Percentiles rank a stretch among this genome's conserved stretches.
Conservation (phyloP, 2,888 invertebrate genomes). For the Xylocampa areola region DNA sequence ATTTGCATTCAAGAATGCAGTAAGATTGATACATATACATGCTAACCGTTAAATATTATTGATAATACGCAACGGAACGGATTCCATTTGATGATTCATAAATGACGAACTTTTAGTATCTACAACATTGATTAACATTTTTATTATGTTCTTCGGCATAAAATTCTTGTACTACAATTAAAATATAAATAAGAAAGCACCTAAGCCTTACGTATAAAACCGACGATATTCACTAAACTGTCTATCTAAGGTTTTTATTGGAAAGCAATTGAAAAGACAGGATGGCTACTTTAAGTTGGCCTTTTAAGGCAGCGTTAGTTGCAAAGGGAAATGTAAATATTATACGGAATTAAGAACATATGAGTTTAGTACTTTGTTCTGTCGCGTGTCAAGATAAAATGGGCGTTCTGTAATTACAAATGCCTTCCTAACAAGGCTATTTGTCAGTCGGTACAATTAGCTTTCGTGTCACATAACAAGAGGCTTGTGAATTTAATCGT, state of each 20-base stretch:
- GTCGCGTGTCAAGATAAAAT: slow-evolving; percentile 14
- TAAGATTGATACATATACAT: too few relatives aligned
- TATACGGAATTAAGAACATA: slow-evolving; percentile 6
- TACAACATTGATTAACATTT: slow-evolving; percentile 1
- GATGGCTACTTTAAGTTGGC: slow-evolving; percentile 15
- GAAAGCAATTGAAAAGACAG: slow-evolving; percentile 25
- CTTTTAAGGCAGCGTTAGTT: background rate
- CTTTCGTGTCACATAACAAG: slow-evolving; percentile 48
- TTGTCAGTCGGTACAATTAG: slow-evolving; percentile 57
- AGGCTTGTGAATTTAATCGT: slow-evolving; percentile 53
- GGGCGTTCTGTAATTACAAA: slow-evolving; percentile 43
- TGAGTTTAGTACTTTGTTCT: slow-evolving; percentile 10
- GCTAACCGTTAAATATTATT: too few relatives aligned
- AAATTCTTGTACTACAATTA: slow-evolving; percentile 4
- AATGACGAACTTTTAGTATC: too few relatives aligned
- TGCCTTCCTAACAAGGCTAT: slow-evolving; percentile 53
- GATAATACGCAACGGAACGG: too few relatives aligned
- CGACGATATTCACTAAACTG: slow-evolving; percentile 6
- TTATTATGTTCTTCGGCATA: background rate
- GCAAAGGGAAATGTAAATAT: background rate
- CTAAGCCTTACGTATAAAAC: background rate
- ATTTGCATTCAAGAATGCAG: too few relatives aligned
- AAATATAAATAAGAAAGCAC: slow-evolving; percentile 1
- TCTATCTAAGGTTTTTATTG: slow-evolving; percentile 30
- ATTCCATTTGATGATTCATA: too few relatives aligned